These are phyloP conservation scores for Leucophenga varia DNA, from an alignment of 1,140 invertebrate genomes.

Conservation along the genomic window DNA sequence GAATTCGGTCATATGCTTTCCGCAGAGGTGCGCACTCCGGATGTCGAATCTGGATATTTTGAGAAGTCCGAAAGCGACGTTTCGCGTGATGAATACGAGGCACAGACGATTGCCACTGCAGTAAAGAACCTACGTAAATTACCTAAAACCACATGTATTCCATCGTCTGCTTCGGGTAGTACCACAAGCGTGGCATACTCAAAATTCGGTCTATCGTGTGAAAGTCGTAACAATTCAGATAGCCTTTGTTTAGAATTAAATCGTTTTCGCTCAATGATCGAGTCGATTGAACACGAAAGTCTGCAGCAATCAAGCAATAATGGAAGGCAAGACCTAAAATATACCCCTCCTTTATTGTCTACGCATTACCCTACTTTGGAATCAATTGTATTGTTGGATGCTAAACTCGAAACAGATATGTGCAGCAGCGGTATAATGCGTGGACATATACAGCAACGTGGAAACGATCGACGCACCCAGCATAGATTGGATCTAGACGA, in stretches of 20 bases:
- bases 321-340: too few relatives aligned
- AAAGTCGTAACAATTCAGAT: slow-evolving; percentile 29
- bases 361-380: too few relatives aligned
- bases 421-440: too few relatives aligned
- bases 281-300: slow-evolving; percentile 33
- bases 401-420: too few relatives aligned
- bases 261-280: slow-evolving; percentile 40
- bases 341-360: too few relatives aligned
- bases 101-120: slow-evolving; percentile 11
- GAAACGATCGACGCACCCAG: too few relatives aligned
- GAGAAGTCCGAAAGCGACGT: slow-evolving; percentile 42
- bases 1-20: slow-evolving; percentile 43
- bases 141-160: slow-evolving; percentile 12
- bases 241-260: slow-evolving; percentile 39
- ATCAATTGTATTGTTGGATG: too few relatives aligned
- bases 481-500: too few relatives aligned
- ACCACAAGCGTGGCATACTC: too few relatives aligned
- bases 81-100: slow-evolving; percentile 36
- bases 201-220: background rate
- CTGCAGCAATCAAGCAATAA: too few relatives aligned
- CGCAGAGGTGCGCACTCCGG: slow-evolving; percentile 38
- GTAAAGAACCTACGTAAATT: slow-evolving; percentile 5
- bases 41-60: slow-evolving; percentile 47
- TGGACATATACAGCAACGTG: too few relatives aligned
- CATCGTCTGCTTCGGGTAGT: too few relatives aligned